These are phyloP conservation scores for Acronicta alni DNA, from an alignment of 2,888 invertebrate genomes.

Conservation along the genomic window DNA sequence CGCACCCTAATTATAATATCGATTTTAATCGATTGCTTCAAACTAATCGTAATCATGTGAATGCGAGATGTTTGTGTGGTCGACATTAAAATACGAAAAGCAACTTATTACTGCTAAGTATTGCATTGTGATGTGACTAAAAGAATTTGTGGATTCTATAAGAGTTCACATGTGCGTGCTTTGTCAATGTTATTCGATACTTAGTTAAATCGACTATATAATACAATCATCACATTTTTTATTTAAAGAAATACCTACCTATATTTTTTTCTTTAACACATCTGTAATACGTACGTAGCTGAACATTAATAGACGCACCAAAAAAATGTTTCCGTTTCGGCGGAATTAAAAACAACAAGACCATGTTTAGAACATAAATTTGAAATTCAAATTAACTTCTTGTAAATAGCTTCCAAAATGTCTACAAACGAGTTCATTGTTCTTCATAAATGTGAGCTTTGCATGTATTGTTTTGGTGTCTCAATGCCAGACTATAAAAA, in stretches of 20 bases:
- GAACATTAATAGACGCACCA: slow-evolving; percentile 1
- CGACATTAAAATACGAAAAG: slow-evolving; percentile 57
- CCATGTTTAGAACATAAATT: slow-evolving; percentile 49
- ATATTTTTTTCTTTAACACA: slow-evolving; percentile 1
- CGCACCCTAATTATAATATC: slow-evolving; percentile 30
- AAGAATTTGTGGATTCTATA: slow-evolving; percentile 12
- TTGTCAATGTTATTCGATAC: slow-evolving; percentile 25
- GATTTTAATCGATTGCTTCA: slow-evolving; percentile 52
- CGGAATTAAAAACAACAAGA: slow-evolving; percentile 10
- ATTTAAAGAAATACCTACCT: background rate
- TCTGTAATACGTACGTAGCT: slow-evolving; percentile 6
- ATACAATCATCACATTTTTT: background rate
- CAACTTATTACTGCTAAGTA: slow-evolving; percentile 52
- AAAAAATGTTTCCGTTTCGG: slow-evolving; percentile 33
- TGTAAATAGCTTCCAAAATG: slow-evolving; percentile 46
- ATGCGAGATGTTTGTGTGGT: slow-evolving; percentile 80
- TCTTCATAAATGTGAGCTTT: slow-evolving; percentile 61
- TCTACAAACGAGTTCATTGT: slow-evolving; percentile 61
- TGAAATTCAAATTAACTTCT: slow-evolving; percentile 68
- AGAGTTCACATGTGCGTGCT: slow-evolving; percentile 27
- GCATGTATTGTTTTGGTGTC: slow-evolving; percentile 70
- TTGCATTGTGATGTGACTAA: slow-evolving; percentile 69
- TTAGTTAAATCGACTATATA: background rate
- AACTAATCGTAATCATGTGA: slow-evolving; percentile 67
- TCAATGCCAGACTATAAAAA: slow-evolving; percentile 61